A percentile compares a stretch with the other conserved stretches of the same genome.
phyloP scores from a whole-genome alignment of 2,888 invertebrate species.

The Masnerella sp. region DNA sequence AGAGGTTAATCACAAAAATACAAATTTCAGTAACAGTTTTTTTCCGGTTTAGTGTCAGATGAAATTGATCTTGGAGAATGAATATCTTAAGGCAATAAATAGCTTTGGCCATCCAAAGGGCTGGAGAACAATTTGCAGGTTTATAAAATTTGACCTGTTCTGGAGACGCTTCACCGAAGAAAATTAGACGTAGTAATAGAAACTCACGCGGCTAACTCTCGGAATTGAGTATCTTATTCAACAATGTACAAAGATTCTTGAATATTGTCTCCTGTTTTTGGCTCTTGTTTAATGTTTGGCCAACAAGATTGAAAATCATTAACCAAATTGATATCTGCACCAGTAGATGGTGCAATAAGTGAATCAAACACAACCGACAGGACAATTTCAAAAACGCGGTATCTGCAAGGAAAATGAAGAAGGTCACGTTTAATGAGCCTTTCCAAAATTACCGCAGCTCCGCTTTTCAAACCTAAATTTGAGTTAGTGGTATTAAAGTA shows the following conservation, averaged over 20 bases:
- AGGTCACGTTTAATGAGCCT: background rate
- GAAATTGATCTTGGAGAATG: too few species aligned
- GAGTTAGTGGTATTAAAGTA: constrained; percentile 19
- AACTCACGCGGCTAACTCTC: too few species aligned
- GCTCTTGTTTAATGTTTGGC: constrained; percentile 19
- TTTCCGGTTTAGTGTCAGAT: too few species aligned
- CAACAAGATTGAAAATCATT: constrained; percentile 20
- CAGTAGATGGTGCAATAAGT: constrained; percentile 5
- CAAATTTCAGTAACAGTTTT: too few species aligned
- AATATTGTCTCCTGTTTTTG: too few species aligned
- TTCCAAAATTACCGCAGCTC: constrained; percentile 21
- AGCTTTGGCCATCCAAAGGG: too few species aligned
- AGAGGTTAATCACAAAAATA: too few species aligned
- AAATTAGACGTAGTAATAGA: constrained; percentile 2
- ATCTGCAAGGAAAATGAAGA: constrained; percentile 25
- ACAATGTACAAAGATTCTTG: too few species aligned
- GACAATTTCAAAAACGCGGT: constrained; percentile 14
- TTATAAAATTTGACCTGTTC: constrained; percentile 55
- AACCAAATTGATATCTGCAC: background rate
- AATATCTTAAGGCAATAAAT: too few species aligned
- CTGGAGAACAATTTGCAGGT: too few species aligned
- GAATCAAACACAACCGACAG: constrained; percentile 14
- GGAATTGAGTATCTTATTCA: too few species aligned
- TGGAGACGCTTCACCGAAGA: constrained; percentile 54
- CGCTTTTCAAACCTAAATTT: constrained; percentile 12